Base-by-base conservation (phyloP, 2,888 invertebrate species). In the Leucophenga montana region DNA sequence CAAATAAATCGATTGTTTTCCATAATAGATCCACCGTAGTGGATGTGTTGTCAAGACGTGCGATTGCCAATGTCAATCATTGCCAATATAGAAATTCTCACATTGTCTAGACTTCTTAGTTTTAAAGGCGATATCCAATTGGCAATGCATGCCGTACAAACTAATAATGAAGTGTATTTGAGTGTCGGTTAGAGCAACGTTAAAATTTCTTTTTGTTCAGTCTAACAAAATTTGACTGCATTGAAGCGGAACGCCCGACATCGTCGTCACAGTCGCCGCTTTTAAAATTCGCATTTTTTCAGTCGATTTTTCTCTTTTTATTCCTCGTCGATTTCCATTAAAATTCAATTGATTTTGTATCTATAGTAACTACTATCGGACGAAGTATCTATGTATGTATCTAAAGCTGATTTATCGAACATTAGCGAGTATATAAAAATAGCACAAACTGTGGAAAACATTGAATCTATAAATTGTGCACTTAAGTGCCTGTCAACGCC, bases 401-500 rank as follows among this genome's bases (percentile, higher is more conserved):
- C 72, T 71, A 71, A 70, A 67, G 73, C 71, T 83, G 78, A 82
- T 83, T 82, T 82, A 82, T 79, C 79, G 82, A 84, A 70, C 82
- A 81, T 81, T 83, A 77, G 84, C 78, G 83, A 39, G 39, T 39
- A 8, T 11, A 39, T 27, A 39, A 39, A 39, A 39, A 39, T 39
- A 11, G 8, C 39, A 8, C 39, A 39, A 39, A 39, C 39, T 39
- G 39, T 39, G 39, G 9, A 62, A 66, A 50, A 54, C 53, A 39
- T 54, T 54, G 54, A 71, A 66, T 68, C 71, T 71, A 74, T 73
- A 74, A 86, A 85, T 83, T 78, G 39, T 78, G 76, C 73, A 78
- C 78, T 78, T 86, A 86, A 86, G 85, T 85, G 85, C 83, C 82
- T 85, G 84, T 85, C 83, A 85, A 76, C 76, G 81, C 72, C 73